Base-by-base conservation (phyloP, 2,797 vertebrate species). In the Paedocypris micromegethes region DNA sequence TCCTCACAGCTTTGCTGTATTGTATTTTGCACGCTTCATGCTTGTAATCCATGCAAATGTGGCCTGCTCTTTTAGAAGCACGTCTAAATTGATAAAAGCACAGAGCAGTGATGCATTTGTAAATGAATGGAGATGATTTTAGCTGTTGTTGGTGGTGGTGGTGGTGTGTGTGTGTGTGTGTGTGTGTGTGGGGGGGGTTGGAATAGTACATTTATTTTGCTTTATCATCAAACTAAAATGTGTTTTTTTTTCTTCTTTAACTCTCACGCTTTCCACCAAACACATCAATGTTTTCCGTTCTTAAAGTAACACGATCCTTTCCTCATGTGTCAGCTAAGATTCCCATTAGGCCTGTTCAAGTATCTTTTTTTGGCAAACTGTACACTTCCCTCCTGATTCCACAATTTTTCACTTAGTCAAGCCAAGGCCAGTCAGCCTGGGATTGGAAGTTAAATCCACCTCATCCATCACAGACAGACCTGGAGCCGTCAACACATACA, bases 381-480 rank as follows among this genome's bases (percentile, higher is more conserved):
- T 39, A 39, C 58, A 64, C 47, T 23, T 49, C 64, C 64, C 45
- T 48, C 67, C 61, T 75, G 61, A 71, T 67, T 59, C 64, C 49
- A 69, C 58, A 61, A 62, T 69, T 69, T 61, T 54, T 55, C 58
- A 9, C 58, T 49, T 5, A 63, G 47, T 51, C 45, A 48, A 63
- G 58, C 67, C 58, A 71, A 59, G 61, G 40, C 65, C 64, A 62
- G 56, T 74, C 47, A 9, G 47, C 64, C 41, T 50, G 23, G 8
- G 8, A 44, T 61, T 49, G 56, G 56, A 51, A 66, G 58, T 23
- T 59, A 67, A 58, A 49, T 44, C 64, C 72, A 71, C 47, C 57
- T 68, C 65, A 77, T 68, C 48, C 58, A 58, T 69, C 64, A 70
- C 58, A 67, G 56, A 46, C 68, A 74, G 62, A 52, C 44, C 59